A percentile compares a stretch with the other conserved stretches of the same genome.
These are phyloP conservation scores for Notolabrus celidotus DNA, from an alignment of 2,797 vertebrate species.

Conservation along the genomic window DNA sequence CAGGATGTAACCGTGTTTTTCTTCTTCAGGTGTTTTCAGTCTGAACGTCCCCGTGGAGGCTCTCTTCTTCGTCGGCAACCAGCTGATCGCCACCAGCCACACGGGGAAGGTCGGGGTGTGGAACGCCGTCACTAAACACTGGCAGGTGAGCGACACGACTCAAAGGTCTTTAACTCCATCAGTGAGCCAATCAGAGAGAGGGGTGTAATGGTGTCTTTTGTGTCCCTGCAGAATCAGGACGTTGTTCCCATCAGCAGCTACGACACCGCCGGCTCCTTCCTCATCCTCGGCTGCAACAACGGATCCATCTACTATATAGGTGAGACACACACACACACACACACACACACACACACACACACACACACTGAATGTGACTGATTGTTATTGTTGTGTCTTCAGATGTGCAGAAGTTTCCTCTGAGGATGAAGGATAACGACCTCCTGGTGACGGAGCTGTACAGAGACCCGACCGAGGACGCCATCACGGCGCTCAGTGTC, in stretches of 20 bases:
- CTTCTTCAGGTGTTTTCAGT: constrained; percentile 89
- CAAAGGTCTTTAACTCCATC: too few relatives aligned
- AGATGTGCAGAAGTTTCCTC: constrained; percentile 96
- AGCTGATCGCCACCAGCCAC: constrained; percentile 95
- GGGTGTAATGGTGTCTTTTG: not conserved
- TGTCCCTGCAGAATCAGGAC: constrained; percentile 89
- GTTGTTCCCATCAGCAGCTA: constrained; percentile 95
- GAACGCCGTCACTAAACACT: constrained; percentile 96
- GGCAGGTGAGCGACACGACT: constrained; percentile 88
- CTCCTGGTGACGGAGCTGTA: constrained; percentile 94
- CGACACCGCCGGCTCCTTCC: constrained; percentile 92
- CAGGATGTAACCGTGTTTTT: not conserved
- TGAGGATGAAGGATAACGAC: constrained; percentile 96
- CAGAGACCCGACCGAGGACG: constrained; percentile 91
- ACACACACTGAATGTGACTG: not conserved
- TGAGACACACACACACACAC: constrained; percentile 7
- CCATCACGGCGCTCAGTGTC: constrained; percentile 93
- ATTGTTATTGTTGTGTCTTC: not conserved
- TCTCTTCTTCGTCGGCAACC: constrained; percentile 94
- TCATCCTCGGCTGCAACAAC: constrained; percentile 93
- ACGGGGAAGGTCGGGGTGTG: constrained; percentile 94
- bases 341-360: not conserved
- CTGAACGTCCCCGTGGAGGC: constrained; percentile 91
- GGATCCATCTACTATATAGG: constrained; percentile 92
- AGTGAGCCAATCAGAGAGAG: too few relatives aligned